Evolutionary conservation across 2,797 vertebrate genomes (phyloP), one percentile per base, ranked within the genome.

Genomic region (Hippoglossus hippoglossus): DNA sequence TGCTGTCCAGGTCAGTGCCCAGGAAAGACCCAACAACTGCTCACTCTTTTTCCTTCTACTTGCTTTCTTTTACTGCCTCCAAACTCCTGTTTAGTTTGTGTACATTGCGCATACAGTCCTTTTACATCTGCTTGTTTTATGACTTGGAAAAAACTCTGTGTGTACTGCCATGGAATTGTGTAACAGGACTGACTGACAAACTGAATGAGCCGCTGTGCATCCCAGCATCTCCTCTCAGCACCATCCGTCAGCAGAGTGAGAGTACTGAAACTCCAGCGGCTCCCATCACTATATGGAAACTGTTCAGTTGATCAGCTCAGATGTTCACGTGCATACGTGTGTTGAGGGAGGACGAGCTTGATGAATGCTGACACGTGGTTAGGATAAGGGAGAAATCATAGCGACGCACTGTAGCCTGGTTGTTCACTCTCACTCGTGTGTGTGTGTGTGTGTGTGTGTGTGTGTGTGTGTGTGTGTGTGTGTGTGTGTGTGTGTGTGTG

Each of bases 1-100:
- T 75, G 47, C 78, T 64, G 67, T 89, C 77, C 90, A 88, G 93
- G 92, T 94, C 83, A 93, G 94, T 93, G 74, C 73, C 78, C 74
- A 64, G 67, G 56, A 81, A 87, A 79, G 8, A 50, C 74, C 52
- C 41, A 63, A 78, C 28, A 47, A 69, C 60, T 50, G 13, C 56
- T 65, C 57, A 34, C 56, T 77, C 58, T 67, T 66, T 74, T 3
- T 24, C 22, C n/a, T 21, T 55, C 7, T 44, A n/a, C 51, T 49
- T 67, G 31, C 19, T 67, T 36, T 62, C 28, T 25, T 15, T 53
- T 4, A 7, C 24, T 69, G 50, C 16, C 54, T 24, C 26, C 46
- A 52, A 57, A 76, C 59, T 75, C 55, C 31, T 44, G 41, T 22
- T 24, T 51, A 3, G 24, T 39, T 2, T 3, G 22, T 39, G n/a